Evolutionary conservation across 2,113 vertebrate species (phyloP).

Genomic region (Telmatochromis sp.): DNA sequence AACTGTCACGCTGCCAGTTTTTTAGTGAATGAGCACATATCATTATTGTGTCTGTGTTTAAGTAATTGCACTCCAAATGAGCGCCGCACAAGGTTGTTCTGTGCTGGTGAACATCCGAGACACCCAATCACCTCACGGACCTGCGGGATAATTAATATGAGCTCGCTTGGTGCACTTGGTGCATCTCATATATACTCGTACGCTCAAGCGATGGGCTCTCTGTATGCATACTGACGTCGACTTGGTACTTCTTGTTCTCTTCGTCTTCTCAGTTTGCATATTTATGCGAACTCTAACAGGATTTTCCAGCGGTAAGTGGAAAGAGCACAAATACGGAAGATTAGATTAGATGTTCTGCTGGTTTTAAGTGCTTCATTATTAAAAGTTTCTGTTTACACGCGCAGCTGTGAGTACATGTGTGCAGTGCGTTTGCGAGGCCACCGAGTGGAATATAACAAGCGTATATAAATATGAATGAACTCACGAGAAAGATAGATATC

Average conservation of each 20-base stretch:
- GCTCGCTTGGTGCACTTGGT: neutral
- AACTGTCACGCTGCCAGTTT: neutral
- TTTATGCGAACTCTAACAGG: neutral
- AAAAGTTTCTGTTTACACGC: neutral
- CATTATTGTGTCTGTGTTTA: neutral
- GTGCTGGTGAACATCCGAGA: neutral
- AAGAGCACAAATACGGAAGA: neutral
- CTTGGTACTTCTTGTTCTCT: neutral
- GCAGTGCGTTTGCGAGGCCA: neutral
- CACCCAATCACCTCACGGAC: neutral
- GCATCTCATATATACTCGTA: neutral
- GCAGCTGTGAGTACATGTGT: neutral
- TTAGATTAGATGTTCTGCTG: neutral
- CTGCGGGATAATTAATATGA: neutral
- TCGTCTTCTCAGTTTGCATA: neutral
- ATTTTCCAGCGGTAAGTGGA: neutral
- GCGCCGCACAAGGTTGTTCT: neutral
- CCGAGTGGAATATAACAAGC: neutral
- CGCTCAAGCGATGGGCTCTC: neutral
- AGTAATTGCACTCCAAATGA: constrained; percentile 14
- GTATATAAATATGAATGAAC: neutral
- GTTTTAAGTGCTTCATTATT: neutral
- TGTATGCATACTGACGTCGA: neutral
- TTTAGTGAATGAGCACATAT: neutral
- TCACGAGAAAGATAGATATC: neutral